Base-by-base conservation (phyloP, 1,140 invertebrate genomes). In the Armadillidium nasatum region DNA sequence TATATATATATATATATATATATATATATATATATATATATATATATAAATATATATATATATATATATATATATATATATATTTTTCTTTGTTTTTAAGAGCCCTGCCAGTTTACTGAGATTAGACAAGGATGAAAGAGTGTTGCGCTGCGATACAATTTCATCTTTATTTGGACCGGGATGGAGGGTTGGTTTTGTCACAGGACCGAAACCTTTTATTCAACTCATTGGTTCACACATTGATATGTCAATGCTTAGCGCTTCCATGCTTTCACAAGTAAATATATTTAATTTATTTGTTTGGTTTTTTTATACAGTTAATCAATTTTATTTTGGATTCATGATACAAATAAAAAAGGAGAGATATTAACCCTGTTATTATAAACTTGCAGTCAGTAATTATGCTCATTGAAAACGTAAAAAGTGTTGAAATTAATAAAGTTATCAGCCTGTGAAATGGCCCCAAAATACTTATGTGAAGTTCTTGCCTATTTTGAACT, bases 31-130 rank as follows among this genome's bases (percentile, higher is more conserved):
- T 67, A 67, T 67, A 67, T 71, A 22, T 71, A 22, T 71, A 71
- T 71, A 71, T 71, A 71, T 33, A 71, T 13, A 19, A 21, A 19
- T 71, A 71, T 71, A 71, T 71, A 71, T 71, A 71, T 71, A 71
- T 19, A 19, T 19, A 7, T 67, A 67, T 67, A 67, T 67, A 7
- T 67, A 67, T 67, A 67, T 67, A 11, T 67, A 67, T 67, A 33
- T 33, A 33, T 33, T 33, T 33, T 33, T 33, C 6, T 33, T 60
- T 60, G 11, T 19, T 60, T 60, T 19, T 15, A 60, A 60, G 50
- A 15, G 11, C 7, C 2, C 19, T 7, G 0, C 50, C 1, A 60
- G 50, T 7, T 19, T 60, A 2, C 50, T 60, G 2, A 7, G 7
- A 15, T 19, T 60, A 15, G 50, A 60, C 50, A 60, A 3, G 4